Evolutionary conservation across 1,140 invertebrate genomes (phyloP), one percentile per base, ranked within the genome.

Genomic region (Pseudomyrmex concolor): DNA sequence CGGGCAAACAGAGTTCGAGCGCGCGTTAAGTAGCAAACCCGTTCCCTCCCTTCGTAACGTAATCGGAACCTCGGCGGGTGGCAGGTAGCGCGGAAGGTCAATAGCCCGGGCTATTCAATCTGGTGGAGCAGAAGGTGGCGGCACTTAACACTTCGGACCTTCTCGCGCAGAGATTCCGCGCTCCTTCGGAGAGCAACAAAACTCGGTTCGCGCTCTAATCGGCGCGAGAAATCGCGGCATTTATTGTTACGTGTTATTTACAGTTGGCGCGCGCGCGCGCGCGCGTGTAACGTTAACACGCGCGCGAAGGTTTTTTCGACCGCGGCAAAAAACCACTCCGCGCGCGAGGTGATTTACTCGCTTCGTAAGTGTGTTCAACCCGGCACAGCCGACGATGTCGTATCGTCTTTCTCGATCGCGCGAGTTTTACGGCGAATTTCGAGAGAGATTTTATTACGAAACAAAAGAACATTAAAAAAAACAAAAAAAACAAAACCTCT

Each of bases 81-180:
- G 63, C 50, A 2, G 17, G 45, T 34, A 51, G 72, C 51, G 73
- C 5, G 34, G 5, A 34, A 83, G 91, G 88, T 92, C 89, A 90
- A 91, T 78, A 91, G 83, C 86, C 86, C 34, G 71, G 12, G 57
- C 78, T 17, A 88, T 83, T 86, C 76, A 89, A 90, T 86, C 71
- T 62, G 43, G 48, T 4, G 5, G 0, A 34, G 34, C 34, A 34
- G 34, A 34, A 0, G 34, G 68, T 15, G 8, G 51, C 34, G 15
- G 12, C 22, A 3, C 15, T 57, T 85, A 59, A 84, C 55, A 60
- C 34, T 76, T 77, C 43, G 17, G 43, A 12, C 8, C 2, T 10
- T 4, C 43, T 45, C 22, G 17, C 45, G 45, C 3, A 10, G 22
- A 50, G 51, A 66, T 43, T n/a, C 19, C 72, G 17, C n/a, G 50